A percentile compares a stretch with the other conserved stretches of the same genome.
Conservation (phyloP, 2,113 vertebrate species). For the Isichthys henryi region DNA sequence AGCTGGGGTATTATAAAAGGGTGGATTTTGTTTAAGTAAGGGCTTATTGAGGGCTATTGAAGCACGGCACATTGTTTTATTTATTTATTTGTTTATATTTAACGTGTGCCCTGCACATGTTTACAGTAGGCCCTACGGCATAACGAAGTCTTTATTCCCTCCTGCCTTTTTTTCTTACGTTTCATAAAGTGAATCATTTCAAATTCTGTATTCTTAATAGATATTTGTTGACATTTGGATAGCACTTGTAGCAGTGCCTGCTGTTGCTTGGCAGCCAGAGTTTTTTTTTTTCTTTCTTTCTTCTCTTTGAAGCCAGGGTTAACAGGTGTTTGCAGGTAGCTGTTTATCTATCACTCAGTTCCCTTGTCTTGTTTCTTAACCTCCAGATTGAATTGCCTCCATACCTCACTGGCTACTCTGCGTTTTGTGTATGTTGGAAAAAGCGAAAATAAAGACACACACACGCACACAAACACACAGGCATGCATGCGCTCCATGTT, state of each 20-base stretch:
- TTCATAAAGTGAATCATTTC: conserved; percentile 27
- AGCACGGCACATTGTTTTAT: neutral
- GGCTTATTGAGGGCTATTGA: neutral
- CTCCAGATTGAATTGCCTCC: conserved; percentile 52
- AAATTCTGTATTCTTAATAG: conserved; percentile 33
- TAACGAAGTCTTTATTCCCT: conserved; percentile 1
- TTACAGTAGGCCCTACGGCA: neutral
- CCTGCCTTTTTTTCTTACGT: conserved; percentile 27
- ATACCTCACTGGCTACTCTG: neutral
- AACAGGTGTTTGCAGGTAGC: conserved; percentile 68
- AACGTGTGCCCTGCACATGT: neutral
- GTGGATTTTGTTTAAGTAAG: neutral
- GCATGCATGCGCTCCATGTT: conserved; percentile 18
- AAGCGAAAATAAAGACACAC: conserved; percentile 10
- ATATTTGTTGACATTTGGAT: conserved; percentile 38
- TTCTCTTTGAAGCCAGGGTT: conserved; percentile 32
- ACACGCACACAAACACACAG: conserved; percentile 16
- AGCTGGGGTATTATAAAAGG: conserved; percentile 2
- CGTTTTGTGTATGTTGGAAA: neutral
- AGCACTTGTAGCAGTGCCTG: conserved; percentile 30
- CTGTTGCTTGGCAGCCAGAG: conserved; percentile 44
- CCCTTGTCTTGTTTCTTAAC: conserved; percentile 40
- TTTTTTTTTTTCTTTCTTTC: conserved; percentile 42
- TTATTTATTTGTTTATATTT: neutral
- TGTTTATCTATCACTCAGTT: conserved; percentile 56